phyloP scores from a whole-genome alignment of 1,140 invertebrate genomes.

The Brachionus sp. region DNA sequence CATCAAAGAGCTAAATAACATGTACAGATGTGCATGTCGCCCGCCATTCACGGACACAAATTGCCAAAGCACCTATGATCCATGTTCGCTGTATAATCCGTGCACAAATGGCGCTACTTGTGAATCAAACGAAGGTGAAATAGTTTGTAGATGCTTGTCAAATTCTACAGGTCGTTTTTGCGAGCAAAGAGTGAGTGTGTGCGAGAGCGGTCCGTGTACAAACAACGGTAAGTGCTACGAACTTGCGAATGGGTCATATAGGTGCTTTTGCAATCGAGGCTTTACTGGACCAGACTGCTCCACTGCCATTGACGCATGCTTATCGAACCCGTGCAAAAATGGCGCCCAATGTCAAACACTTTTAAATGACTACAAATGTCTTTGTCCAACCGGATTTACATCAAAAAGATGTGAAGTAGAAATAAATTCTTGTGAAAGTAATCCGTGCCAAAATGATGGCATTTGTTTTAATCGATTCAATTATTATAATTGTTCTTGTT shows the following conservation, averaged over 20 bases:
- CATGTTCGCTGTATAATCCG: constrained; percentile 34
- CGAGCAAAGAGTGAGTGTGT: neutral
- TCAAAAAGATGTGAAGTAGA: constrained; percentile 47
- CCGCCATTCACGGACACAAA: constrained; percentile 42
- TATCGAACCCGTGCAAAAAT: constrained; percentile 76
- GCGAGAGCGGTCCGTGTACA: neutral
- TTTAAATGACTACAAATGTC: constrained; percentile 69
- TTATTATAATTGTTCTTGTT: constrained; percentile 25
- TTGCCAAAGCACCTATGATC: constrained; percentile 46
- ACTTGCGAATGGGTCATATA: neutral
- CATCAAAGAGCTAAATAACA: constrained; percentile 59
- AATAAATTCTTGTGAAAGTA: constrained; percentile 2
- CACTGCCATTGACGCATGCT: constrained; percentile 87
- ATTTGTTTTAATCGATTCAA: constrained; percentile 1
- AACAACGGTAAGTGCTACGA: neutral
- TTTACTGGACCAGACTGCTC: constrained; percentile 71
- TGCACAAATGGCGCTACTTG: constrained; percentile 5
- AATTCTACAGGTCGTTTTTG: constrained; percentile 71
- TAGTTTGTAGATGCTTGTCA: constrained; percentile 76
- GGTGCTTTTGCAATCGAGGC: constrained; percentile 81
- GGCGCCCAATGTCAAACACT: constrained; percentile 71
- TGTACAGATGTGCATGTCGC: constrained; percentile 24
- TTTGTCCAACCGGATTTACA: constrained; percentile 70
- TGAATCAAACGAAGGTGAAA: constrained; percentile 65
- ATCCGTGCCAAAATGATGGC: neutral